A percentile compares a stretch with the other conserved stretches of the same genome.
These are phyloP conservation scores for Apomyelois bistriatella DNA, from an alignment of 2,888 invertebrate species.

Conservation along the genomic window DNA sequence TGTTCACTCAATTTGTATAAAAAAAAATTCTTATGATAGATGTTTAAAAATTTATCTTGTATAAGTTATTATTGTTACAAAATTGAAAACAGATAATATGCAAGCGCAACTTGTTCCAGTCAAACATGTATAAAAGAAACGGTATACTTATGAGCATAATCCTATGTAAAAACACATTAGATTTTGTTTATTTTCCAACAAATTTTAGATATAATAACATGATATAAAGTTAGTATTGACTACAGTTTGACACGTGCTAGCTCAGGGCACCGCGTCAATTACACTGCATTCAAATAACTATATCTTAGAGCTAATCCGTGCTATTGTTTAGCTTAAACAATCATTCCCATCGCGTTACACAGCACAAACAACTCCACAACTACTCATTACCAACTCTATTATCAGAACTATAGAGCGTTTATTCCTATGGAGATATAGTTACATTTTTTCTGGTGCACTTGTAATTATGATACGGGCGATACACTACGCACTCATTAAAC, in stretches of 20 bases:
- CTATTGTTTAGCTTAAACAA: conserved; percentile 38
- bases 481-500: conserved; percentile 46
- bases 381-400: not conserved
- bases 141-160: no score
- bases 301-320: conserved; percentile 28
- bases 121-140: no score
- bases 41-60: no score
- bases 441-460: conserved; percentile 17
- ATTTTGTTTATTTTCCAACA: no score
- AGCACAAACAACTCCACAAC: not conserved
- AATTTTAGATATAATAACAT: no score
- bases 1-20: no score
- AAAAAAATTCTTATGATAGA: no score
- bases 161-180: no score
- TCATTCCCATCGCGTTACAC: conserved; percentile 23
- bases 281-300: conserved; percentile 32
- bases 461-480: conserved; percentile 16
- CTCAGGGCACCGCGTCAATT: conserved; percentile 10
- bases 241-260: not conserved
- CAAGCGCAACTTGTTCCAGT: no score
- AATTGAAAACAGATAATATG: no score
- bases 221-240: not conserved
- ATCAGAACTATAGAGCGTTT: not conserved
- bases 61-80: no score
- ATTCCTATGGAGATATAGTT: not conserved